A percentile compares a stretch with the other conserved stretches of the same genome.
These are phyloP conservation scores for Eilema caniola DNA, from an alignment of 2,888 invertebrate genomes.

Conservation along the genomic window DNA sequence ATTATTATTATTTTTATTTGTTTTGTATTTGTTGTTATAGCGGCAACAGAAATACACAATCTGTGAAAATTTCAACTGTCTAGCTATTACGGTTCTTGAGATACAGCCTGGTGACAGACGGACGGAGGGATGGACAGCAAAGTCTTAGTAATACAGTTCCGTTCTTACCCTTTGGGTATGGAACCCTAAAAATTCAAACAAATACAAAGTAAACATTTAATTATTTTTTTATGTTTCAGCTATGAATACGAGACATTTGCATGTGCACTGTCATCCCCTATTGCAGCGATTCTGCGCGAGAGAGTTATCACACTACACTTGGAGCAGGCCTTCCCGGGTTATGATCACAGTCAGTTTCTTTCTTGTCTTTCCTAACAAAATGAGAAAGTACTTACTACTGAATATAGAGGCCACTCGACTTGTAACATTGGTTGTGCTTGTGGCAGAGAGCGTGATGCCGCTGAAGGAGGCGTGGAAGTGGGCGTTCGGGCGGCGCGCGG, in stretches of 20 bases:
- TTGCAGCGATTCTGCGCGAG: constrained; percentile 89
- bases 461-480: constrained; percentile 94
- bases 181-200: not conserved
- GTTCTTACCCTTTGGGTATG: too few species aligned
- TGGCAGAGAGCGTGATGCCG: constrained; percentile 77
- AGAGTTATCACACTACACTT: constrained; percentile 88
- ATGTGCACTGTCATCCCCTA: constrained; percentile 91
- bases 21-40: too few species aligned
- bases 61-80: too few species aligned
- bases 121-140: too few species aligned
- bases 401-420: too few species aligned
- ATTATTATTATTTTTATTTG: too few species aligned
- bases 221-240: constrained; percentile 58
- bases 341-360: constrained; percentile 71
- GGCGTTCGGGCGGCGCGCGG: constrained; percentile 88
- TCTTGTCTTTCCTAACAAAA: not conserved
- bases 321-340: constrained; percentile 83
- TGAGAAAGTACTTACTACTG: too few species aligned
- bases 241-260: constrained; percentile 90
- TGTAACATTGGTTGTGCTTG: too few species aligned
- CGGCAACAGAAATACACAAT: too few species aligned
- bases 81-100: too few species aligned
- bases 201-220: not conserved
- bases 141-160: too few species aligned
- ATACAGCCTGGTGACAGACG: too few species aligned